A percentile compares a stretch with the other conserved stretches of the same genome.
Evolutionary conservation across 2,113 vertebrate genomes (phyloP).

Genomic region (Podarcis cretensis): DNA sequence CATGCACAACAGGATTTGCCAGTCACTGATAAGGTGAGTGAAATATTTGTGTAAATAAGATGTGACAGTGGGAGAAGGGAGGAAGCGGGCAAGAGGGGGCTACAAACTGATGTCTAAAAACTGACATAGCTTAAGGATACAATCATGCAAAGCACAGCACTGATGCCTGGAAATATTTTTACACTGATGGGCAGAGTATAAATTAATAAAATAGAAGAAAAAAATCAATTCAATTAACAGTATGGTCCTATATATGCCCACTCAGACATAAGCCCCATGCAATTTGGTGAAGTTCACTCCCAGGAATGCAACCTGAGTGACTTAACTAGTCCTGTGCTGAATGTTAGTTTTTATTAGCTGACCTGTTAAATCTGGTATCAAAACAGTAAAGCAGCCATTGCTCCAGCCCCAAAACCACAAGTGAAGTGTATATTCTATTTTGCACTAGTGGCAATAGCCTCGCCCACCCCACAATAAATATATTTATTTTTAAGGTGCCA

Average conservation of each 20-base stretch:
- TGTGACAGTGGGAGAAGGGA: not conserved
- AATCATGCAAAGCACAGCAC: not conserved
- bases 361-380: not conserved
- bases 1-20: slow-evolving; percentile 56
- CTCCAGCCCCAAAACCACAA: not conserved
- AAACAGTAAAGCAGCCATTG: not conserved
- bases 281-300: no score
- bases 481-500: not conserved
- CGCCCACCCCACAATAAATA: not conserved
- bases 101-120: slow-evolving; percentile 28
- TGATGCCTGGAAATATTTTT: not conserved
- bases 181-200: not conserved
- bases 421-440: not conserved
- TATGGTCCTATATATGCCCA: not conserved
- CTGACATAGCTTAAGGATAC: slow-evolving; percentile 4
- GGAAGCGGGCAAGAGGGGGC: slow-evolving; percentile 18
- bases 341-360: not conserved
- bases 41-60: slow-evolving; percentile 47
- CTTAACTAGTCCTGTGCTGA: no score
- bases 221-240: no score
- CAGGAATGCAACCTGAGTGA: no score
- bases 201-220: not conserved
- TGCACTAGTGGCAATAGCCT: not conserved
- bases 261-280: not conserved
- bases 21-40: slow-evolving; percentile 52